Conservation (phyloP, 2,113 vertebrate species). For the Apteryx owenii region DNA sequence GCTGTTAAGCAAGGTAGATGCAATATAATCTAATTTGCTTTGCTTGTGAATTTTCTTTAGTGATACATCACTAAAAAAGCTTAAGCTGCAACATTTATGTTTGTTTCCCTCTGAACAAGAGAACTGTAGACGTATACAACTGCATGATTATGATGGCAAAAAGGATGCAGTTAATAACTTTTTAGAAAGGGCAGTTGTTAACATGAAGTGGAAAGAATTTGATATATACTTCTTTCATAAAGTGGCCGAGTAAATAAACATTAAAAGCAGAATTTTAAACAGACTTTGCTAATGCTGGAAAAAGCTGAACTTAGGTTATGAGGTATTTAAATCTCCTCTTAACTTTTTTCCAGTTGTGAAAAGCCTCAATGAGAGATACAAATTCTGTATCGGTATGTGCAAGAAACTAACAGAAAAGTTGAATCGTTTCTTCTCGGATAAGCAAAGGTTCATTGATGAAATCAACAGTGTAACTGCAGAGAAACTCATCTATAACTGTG, state of each 20-base stretch:
- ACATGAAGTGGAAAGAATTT: neutral
- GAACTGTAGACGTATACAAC: neutral
- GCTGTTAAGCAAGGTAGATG: constrained; percentile 93
- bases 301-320: neutral
- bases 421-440: constrained; percentile 96
- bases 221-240: neutral
- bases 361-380: constrained; percentile 93
- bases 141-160: neutral
- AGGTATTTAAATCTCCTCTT: neutral
- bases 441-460: constrained; percentile 95
- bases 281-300: neutral
- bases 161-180: neutral
- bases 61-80: neutral
- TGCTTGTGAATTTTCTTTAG: neutral
- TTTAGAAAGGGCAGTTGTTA: neutral
- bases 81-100: neutral
- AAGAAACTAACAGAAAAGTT: constrained; percentile 91
- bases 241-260: neutral
- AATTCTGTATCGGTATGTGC: constrained; percentile 93
- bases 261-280: neutral
- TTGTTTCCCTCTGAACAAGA: neutral
- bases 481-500: constrained; percentile 96
- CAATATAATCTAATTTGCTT: neutral
- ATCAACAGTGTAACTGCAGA: constrained; percentile 97
- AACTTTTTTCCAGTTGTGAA: constrained; percentile 86